These are phyloP conservation scores for Gopherus flavomarginatus DNA, from an alignment of 2,113 vertebrate genomes.

Conservation along the genomic window DNA sequence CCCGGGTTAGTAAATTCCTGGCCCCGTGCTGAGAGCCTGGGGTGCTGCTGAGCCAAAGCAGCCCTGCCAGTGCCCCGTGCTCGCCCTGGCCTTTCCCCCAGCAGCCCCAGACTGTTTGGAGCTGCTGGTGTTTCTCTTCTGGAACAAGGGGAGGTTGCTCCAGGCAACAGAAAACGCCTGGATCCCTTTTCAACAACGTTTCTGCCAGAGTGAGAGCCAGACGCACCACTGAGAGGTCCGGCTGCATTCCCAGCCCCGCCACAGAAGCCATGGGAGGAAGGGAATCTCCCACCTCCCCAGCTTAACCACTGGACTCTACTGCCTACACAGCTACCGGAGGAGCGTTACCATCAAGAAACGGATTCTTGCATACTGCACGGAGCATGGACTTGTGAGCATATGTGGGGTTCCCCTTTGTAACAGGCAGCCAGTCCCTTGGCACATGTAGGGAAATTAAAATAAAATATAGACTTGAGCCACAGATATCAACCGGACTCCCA, in stretches of 20 bases:
- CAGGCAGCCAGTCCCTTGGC: neutral
- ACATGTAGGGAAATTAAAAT: neutral
- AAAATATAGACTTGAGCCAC: neutral
- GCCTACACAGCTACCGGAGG: neutral
- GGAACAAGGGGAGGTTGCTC: neutral
- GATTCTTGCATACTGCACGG: neutral
- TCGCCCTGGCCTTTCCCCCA: neutral
- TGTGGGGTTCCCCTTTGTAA: neutral
- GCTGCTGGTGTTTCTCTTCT: neutral
- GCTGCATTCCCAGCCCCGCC: neutral
- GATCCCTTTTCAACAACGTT: neutral
- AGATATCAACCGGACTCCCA: neutral
- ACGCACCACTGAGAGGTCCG: too few relatives aligned
- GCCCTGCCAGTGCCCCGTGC: rapidly evolving
- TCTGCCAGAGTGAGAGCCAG: neutral
- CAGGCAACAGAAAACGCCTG: neutral
- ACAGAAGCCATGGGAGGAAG: neutral
- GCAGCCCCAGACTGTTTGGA: neutral
- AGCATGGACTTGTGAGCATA: neutral
- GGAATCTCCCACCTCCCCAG: too few relatives aligned
- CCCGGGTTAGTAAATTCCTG: too few relatives aligned
- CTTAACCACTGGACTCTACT: neutral
- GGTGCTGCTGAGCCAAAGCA: too few relatives aligned
- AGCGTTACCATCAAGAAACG: neutral
- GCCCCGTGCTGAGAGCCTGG: neutral